A percentile compares a stretch with the other conserved stretches of the same genome.
These are phyloP conservation scores for Drosophila melanocephala DNA, from an alignment of 2,888 invertebrate species.

Conservation along the genomic window DNA sequence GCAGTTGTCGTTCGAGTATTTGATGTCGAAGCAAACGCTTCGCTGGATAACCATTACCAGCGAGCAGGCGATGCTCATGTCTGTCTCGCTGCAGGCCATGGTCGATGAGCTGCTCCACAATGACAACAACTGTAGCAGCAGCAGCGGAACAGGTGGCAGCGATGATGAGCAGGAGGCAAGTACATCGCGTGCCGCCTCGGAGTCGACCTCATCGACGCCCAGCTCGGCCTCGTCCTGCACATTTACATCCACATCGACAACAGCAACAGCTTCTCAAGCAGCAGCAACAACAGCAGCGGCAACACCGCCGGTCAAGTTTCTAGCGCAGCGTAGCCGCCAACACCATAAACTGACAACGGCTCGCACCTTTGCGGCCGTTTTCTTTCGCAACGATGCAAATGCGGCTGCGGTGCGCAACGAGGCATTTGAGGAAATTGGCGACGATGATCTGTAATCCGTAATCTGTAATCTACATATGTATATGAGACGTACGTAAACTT, in stretches of 20 bases:
- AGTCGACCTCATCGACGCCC: conserved; percentile 74
- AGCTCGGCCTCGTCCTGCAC: conserved; percentile 59
- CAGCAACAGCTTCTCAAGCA: conserved; percentile 40
- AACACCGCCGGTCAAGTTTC: conserved; percentile 84
- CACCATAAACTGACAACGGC: conserved; percentile 87
- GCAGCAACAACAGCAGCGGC: conserved; percentile 56
- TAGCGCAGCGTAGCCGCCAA: conserved; percentile 89
- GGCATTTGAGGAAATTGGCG: conserved; percentile 97
- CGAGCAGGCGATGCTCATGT: conserved; percentile 97
- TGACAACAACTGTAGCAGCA: conserved; percentile 29
- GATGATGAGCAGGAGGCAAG: conserved; percentile 72
- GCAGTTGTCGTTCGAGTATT: conserved; percentile 97
- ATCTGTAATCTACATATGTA: conserved; percentile 51
- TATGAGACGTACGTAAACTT: conserved; percentile 27
- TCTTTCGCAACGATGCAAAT: conserved; percentile 88
- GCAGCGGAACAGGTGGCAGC: conserved; percentile 33
- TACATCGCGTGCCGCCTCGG: conserved; percentile 55
- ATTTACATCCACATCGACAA: conserved; percentile 50
- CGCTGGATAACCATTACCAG: conserved; percentile 97
- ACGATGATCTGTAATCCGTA: conserved; percentile 92
- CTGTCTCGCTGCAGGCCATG: conserved; percentile 97
- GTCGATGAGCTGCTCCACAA: conserved; percentile 92
- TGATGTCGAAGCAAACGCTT: conserved; percentile 95
- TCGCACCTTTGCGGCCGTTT: conserved; percentile 86
- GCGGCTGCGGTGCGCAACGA: conserved; percentile 91